Base-by-base conservation (phyloP, 1,140 invertebrate species). In the Drosophila jambulina region DNA sequence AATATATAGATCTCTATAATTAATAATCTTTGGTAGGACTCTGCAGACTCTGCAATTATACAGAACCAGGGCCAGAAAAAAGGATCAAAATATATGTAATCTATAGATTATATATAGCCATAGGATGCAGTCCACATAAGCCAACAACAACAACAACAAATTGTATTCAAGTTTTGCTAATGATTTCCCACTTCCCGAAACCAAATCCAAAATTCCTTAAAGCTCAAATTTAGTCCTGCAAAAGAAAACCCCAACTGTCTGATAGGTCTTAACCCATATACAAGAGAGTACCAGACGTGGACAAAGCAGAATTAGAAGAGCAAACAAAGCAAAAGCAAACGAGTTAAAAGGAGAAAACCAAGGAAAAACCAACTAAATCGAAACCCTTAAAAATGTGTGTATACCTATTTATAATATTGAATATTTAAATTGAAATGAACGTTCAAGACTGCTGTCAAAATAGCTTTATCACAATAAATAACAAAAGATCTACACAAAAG, bases 391-490 rank as follows among this genome's bases (percentile, higher is more conserved):
- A 56, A 65, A 54, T 77, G 75, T 80, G 67, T 91, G 82, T 87
- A 91, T 91, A 91, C 87, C 84, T 83, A 91, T 82, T 91, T 87
- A 91, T 87, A 87, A 91, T 91, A 87, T 84, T 80, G 78, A 87
- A 88, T 85, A 90, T 90, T 88, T 81, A 85, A 88, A 88, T 88
- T 88, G 80, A 88, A 88, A 90, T 76, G 85, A 90, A 90, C 85
- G 85, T 90, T 90, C 86, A 90, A 90, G 85, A 90, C 85, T 90
- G 85, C 85, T 90, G 85, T 90, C 85, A 90, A 90, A 90, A 90
- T 90, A 90, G 85, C 85, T 90, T 90, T 90, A 90, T 90, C 85
- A 91, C 81, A 90, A 68, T 63, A 65, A 61, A 78, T 43, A 69
- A 78, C 57, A 59, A 78, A 54, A 54, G 23, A 78, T 40, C 56